Evolutionary conservation across 2,797 vertebrate species (phyloP).

Genomic region (Hyperoplus immaculatus): DNA sequence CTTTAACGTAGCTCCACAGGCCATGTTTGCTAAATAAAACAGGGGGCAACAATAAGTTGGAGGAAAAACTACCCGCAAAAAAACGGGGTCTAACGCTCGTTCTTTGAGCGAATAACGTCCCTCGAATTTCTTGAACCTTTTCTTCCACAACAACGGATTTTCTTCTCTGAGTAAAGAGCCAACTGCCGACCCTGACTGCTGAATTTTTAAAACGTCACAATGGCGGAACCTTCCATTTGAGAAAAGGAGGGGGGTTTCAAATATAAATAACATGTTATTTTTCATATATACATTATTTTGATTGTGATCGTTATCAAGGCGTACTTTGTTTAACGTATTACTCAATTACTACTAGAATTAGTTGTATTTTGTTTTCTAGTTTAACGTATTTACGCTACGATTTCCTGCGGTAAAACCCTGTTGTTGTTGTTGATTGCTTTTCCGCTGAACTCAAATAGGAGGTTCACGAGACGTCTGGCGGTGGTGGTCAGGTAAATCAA

Average conservation of each 20-base stretch:
- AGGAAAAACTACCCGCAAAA: slow-evolving; percentile 45
- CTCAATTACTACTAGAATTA: fast-evolving
- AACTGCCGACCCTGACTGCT: slow-evolving; percentile 77
- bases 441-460: slow-evolving; percentile 75
- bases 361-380: fast-evolving
- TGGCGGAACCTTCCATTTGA: slow-evolving; percentile 73
- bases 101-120: slow-evolving; percentile 22
- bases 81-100: slow-evolving; percentile 25
- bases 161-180: slow-evolving; percentile 75
- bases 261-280: background rate
- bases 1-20: slow-evolving; percentile 94
- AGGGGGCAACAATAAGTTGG: slow-evolving; percentile 14
- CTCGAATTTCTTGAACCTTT: slow-evolving; percentile 63
- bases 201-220: slow-evolving; percentile 84
- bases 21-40: slow-evolving; percentile 83
- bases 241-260: slow-evolving; percentile 8
- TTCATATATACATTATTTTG: fast-evolving
- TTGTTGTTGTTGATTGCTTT: slow-evolving; percentile 32
- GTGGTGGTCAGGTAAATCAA: slow-evolving; percentile 55
- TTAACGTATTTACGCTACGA: fast-evolving
- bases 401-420: background rate
- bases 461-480: slow-evolving; percentile 79
- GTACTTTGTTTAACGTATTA: fast-evolving
- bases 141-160: slow-evolving; percentile 80
- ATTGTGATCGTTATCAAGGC: fast-evolving